Evolutionary conservation across 2,113 vertebrate species (phyloP).

Genomic region (Cnemophilus loriae): DNA sequence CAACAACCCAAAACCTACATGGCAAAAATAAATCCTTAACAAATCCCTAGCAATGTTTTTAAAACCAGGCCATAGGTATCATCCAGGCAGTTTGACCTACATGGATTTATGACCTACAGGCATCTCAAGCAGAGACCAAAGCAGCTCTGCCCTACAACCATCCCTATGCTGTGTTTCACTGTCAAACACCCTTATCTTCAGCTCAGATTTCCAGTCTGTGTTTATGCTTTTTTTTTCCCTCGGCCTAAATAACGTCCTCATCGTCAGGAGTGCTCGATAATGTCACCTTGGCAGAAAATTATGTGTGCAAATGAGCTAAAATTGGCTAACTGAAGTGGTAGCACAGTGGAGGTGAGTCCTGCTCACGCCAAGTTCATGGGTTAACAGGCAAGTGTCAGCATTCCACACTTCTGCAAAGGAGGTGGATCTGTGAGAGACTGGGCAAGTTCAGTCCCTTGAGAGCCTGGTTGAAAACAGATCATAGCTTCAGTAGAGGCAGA

Average conservation of each 20-base stretch:
- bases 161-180: background rate
- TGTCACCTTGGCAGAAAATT: constrained; percentile 26
- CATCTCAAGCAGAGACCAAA: background rate
- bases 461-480: background rate
- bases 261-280: background rate
- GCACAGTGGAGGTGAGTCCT: background rate
- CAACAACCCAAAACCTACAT: background rate
- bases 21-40: background rate
- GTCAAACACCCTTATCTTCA: background rate
- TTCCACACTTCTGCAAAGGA: background rate
- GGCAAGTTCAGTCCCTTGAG: background rate
- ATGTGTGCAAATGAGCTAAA: background rate
- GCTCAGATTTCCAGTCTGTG: background rate
- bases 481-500: background rate
- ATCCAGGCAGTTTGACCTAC: background rate
- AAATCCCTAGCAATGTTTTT: background rate
- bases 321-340: background rate
- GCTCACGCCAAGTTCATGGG: background rate
- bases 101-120: background rate
- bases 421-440: background rate
- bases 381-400: background rate
- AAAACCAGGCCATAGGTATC: background rate
- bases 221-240: background rate
- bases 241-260: background rate
- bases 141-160: background rate